phyloP scores from a whole-genome alignment of 2,797 vertebrate genomes.

The Luscinia luscinia region DNA sequence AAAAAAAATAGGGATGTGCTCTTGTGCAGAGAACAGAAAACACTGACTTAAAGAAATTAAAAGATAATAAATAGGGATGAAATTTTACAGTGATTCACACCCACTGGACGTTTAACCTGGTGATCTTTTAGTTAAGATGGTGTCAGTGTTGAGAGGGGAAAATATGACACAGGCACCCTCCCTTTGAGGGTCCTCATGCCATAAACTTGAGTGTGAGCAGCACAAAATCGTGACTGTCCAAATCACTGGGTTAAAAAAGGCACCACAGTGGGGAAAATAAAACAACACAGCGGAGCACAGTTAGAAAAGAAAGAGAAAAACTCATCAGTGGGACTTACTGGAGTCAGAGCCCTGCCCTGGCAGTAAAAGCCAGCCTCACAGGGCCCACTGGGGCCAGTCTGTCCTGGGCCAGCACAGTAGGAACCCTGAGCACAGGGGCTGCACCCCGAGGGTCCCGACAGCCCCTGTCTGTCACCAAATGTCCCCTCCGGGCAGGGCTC shows the following conservation, averaged over 20 bases:
- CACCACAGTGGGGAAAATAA: rapidly evolving
- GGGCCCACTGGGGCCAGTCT: conserved; percentile 78
- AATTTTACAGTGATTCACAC: not conserved
- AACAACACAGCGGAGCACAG: rapidly evolving
- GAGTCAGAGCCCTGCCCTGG: conserved; percentile 79
- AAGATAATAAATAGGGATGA: not conserved
- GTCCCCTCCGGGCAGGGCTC: conserved; percentile 83
- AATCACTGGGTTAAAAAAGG: not conserved
- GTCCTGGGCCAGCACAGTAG: conserved; percentile 83
- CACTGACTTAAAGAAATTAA: not conserved
- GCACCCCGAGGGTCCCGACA: conserved; percentile 77
- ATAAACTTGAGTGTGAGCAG: rapidly evolving
- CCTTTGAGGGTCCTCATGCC: not conserved
- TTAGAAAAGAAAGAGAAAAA: not conserved
- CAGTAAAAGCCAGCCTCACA: conserved; percentile 89
- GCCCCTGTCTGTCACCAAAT: conserved; percentile 72
- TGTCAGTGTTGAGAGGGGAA: not conserved
- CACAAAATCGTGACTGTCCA: not conserved
- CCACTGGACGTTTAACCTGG: not conserved
- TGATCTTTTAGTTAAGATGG: not conserved
- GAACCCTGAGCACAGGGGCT: conserved; percentile 80
- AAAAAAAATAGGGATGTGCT: rapidly evolving
- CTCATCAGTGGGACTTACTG: conserved; percentile 71
- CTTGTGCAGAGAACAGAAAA: not conserved
- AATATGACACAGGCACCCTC: not conserved